Percentiles rank a stretch among this genome's conserved stretches.
Evolutionary conservation across 2,888 invertebrate genomes (phyloP).

Genomic region (Chymomyza caudatula): DNA sequence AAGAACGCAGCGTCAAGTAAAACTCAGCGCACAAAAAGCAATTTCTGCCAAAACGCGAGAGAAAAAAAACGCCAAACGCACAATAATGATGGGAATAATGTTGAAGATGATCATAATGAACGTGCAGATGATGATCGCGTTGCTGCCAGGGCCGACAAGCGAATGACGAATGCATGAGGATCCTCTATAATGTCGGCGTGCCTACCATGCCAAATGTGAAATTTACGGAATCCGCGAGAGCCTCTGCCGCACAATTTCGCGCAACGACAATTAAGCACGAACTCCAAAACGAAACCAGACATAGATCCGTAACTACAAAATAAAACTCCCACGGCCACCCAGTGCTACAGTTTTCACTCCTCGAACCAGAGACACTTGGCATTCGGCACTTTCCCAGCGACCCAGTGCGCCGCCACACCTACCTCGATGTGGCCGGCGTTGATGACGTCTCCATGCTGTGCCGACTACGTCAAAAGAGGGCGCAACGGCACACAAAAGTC

Average conservation of each 20-base stretch:
- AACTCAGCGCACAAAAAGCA: slow-evolving; percentile 45
- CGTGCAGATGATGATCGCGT: background rate
- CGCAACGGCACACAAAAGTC: slow-evolving; percentile 10
- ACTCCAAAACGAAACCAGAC: slow-evolving; percentile 19
- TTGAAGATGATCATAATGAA: slow-evolving; percentile 20
- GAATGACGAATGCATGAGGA: slow-evolving; percentile 73
- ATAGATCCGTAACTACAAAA: slow-evolving; percentile 15
- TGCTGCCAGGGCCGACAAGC: slow-evolving; percentile 51
- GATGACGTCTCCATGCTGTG: background rate
- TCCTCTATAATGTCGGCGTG: slow-evolving; percentile 19
- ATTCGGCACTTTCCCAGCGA: background rate
- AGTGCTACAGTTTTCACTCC: slow-evolving; percentile 67
- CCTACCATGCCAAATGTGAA: slow-evolving; percentile 62
- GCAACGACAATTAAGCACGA: slow-evolving; percentile 76
- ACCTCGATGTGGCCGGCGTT: slow-evolving; percentile 22
- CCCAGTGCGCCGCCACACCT: slow-evolving; percentile 8
- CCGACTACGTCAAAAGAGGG: slow-evolving; percentile 1
- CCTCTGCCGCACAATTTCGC: slow-evolving; percentile 60
- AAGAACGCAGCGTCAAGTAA: slow-evolving; percentile 56
- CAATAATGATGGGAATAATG: slow-evolving; percentile 19
- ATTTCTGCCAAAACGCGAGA: slow-evolving; percentile 48
- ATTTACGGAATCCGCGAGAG: slow-evolving; percentile 67
- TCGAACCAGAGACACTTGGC: slow-evolving; percentile 39
- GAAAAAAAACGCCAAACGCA: slow-evolving; percentile 31
- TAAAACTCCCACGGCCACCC: slow-evolving; percentile 67